Evolutionary conservation across 2,888 invertebrate genomes (phyloP), one percentile per base, ranked within the genome.

Genomic region (Ichneumoninae sp.): DNA sequence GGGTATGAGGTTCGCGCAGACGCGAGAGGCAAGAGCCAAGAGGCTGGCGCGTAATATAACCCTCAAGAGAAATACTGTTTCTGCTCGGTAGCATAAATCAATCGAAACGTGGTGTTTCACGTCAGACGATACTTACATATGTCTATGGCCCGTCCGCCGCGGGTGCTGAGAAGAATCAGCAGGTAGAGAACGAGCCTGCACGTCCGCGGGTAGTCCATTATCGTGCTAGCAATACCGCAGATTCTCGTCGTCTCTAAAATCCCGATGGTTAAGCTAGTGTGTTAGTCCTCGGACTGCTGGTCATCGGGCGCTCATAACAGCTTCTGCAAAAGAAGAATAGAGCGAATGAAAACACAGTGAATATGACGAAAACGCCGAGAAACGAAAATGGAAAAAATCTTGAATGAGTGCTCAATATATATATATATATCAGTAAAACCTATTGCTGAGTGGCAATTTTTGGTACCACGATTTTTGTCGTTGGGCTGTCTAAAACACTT

Each of bases 231-330:
- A 75, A 79, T 85, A 40, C 79, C 33, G 57, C 71, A 30, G 52
- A 68, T 63, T 3, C 74, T 26, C 78, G 57, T 75, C 60, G 26
- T 68, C 26, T n/a, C 78, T 74, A 40, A 54, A 44, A 30, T 71
- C 26, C 57, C 36, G 47, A 66, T 54, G 26, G 60, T 85, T 10
- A 86, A 57, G 50, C 54, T 81, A 69, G 68, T 79, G 33, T 8
- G 22, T 26, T 76, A 88, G 87, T 91, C 90, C 90, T 88, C 89
- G 89, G 88, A 90, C 89, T 88, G 85, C 88, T 89, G 91, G 93
- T 93, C 93, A 93, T 93, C 93, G 92, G 90, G 90, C 90, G 91
- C 91, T 92, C 92, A 93, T 93, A 91, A 93, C 93, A 91, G 92
- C 89, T 87, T 88, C 92, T 92, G 91, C 77, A 90, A 88, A 86